These are phyloP conservation scores for Caenorhabditis tropicalis DNA, from an alignment of 1,140 invertebrate species.

Conservation along the genomic window DNA sequence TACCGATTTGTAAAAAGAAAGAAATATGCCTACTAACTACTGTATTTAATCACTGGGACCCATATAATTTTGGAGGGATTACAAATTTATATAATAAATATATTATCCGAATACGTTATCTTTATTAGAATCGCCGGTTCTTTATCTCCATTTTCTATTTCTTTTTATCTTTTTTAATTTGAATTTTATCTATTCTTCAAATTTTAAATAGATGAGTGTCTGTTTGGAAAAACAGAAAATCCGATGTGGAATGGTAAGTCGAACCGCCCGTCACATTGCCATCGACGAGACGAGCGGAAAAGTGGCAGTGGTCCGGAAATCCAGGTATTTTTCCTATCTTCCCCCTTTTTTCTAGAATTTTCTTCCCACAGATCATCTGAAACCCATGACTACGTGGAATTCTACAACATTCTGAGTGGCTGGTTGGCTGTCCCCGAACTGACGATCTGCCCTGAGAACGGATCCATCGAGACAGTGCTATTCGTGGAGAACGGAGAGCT, in stretches of 20 bases:
- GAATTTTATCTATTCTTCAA: neutral
- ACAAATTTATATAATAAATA: too few relatives aligned
- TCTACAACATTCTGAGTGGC: constrained; percentile 46
- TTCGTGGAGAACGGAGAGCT: constrained; percentile 13
- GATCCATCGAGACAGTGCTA: constrained; percentile 10
- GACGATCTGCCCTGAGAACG: constrained; percentile 37
- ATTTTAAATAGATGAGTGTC: neutral
- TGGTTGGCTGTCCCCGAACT: constrained; percentile 39
- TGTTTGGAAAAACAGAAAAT: constrained; percentile 25
- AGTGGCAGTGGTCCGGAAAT: constrained; percentile 35
- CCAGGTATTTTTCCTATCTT: neutral
- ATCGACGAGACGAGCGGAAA: constrained; percentile 43
- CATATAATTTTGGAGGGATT: too few relatives aligned
- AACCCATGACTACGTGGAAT: constrained; percentile 41
- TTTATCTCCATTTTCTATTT: neutral
- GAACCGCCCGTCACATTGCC: neutral
- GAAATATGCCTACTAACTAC: neutral
- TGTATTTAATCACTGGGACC: too few relatives aligned
- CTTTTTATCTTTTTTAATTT: neutral
- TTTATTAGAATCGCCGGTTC: neutral
- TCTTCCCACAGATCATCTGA: neutral
- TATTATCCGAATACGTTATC: neutral
- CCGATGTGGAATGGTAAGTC: neutral
- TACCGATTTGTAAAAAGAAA: constrained; percentile 49
- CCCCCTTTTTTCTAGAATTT: neutral